Conservation (phyloP, 2,113 vertebrate species). For the Deroptyus accipitrinus region DNA sequence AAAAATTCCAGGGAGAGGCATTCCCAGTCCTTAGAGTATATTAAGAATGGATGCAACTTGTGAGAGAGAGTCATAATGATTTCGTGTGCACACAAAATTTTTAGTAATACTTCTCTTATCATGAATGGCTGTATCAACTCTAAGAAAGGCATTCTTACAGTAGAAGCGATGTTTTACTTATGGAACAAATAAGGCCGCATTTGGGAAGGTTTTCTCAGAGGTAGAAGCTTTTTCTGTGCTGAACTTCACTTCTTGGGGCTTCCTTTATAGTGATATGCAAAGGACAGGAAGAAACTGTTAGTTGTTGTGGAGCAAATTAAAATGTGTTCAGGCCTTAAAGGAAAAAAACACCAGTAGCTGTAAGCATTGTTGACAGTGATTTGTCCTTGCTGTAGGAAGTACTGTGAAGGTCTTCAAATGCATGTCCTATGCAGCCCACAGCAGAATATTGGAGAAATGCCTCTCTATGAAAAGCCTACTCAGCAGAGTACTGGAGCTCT, state of each 20-base stretch:
- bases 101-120: background rate
- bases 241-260: background rate
- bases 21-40: background rate
- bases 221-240: background rate
- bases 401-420: background rate
- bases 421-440: background rate
- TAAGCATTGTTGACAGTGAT: background rate
- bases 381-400: background rate
- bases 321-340: background rate
- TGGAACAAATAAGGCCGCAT: background rate
- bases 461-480: background rate
- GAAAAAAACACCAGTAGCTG: rapidly evolving
- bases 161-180: background rate
- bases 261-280: background rate
- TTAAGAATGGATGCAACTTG: background rate
- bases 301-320: background rate
- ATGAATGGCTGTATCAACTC: background rate
- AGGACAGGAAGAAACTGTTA: background rate
- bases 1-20: background rate
- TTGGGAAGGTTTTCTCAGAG: background rate
- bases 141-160: background rate
- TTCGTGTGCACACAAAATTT: background rate
- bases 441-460: background rate
- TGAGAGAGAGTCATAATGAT: background rate
- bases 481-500: background rate